Conservation (phyloP, 2,113 vertebrate species). For the Columba livia region DNA sequence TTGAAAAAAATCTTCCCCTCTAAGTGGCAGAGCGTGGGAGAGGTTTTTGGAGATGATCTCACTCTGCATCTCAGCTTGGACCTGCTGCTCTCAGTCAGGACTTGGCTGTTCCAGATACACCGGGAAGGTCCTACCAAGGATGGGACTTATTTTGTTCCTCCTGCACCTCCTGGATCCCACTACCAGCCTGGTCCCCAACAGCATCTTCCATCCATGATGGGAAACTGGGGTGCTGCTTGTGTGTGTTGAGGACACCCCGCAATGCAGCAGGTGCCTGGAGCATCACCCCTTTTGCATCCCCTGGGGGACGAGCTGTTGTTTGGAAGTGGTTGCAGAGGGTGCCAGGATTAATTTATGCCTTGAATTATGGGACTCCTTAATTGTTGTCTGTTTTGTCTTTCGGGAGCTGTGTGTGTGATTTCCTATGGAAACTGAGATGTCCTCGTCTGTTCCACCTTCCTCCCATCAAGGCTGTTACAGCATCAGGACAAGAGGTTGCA, state of each 20-base stretch:
- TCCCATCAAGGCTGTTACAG: neutral
- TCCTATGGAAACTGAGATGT: neutral
- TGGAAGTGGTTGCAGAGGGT: neutral
- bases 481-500: neutral
- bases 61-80: conserved; percentile 24
- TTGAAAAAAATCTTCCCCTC: neutral
- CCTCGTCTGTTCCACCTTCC: neutral
- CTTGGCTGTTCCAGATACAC: neutral
- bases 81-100: neutral
- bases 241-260: neutral
- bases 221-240: neutral
- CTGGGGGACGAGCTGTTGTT: neutral
- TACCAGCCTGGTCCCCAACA: neutral
- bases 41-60: conserved; percentile 23
- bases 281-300: neutral
- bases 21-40: conserved; percentile 34
- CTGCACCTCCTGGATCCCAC: accelerated
- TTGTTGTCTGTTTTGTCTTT: neutral
- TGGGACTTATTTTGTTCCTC: neutral
- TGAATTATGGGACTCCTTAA: neutral
- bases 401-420: neutral
- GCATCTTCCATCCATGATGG: neutral
- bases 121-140: neutral
- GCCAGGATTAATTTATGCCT: neutral
- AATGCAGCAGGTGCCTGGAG: neutral